phyloP scores from a whole-genome alignment of 2,888 invertebrate species.

The Phyllotreta cruciferae region DNA sequence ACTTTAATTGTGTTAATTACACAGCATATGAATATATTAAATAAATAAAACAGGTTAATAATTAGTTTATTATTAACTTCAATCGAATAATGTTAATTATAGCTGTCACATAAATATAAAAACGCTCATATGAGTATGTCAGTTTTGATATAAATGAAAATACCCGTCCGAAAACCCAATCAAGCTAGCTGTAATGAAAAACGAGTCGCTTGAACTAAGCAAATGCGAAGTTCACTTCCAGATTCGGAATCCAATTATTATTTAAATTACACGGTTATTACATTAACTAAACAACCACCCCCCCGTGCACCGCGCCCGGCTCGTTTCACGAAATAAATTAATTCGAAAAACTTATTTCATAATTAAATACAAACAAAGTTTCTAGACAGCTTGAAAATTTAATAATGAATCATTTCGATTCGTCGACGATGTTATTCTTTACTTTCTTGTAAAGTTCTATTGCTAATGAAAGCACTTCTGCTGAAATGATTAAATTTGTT shows the following conservation, averaged over 20 bases:
- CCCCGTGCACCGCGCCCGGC: too few species aligned
- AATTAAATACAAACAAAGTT: slow-evolving; percentile 58
- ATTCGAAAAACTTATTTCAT: slow-evolving; percentile 52
- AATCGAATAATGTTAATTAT: too few species aligned
- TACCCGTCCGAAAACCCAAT: slow-evolving; percentile 13
- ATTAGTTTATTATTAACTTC: too few species aligned
- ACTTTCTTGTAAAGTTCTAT: slow-evolving; percentile 57
- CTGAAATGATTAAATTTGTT: slow-evolving; percentile 57
- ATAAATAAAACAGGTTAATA: too few species aligned
- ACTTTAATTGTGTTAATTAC: too few species aligned
- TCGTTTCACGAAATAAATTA: slow-evolving; percentile 48
- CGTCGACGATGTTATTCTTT: slow-evolving; percentile 57
- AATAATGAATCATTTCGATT: slow-evolving; percentile 58
- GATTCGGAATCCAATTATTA: slow-evolving; percentile 42
- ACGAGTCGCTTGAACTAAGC: slow-evolving; percentile 23
- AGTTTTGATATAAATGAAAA: not conserved
- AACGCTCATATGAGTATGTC: not conserved
- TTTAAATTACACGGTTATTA: slow-evolving; percentile 43
- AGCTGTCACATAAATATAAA: slow-evolving; percentile 2
- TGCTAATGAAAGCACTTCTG: slow-evolving; percentile 57
- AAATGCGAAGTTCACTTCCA: slow-evolving; percentile 22
- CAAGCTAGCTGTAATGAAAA: slow-evolving; percentile 22
- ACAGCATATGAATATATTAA: too few species aligned
- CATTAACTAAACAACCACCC: slow-evolving; percentile 42
- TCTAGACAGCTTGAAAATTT: slow-evolving; percentile 54